Evolutionary conservation across 2,888 invertebrate species (phyloP).

Genomic region (Dascillus cervinus): DNA sequence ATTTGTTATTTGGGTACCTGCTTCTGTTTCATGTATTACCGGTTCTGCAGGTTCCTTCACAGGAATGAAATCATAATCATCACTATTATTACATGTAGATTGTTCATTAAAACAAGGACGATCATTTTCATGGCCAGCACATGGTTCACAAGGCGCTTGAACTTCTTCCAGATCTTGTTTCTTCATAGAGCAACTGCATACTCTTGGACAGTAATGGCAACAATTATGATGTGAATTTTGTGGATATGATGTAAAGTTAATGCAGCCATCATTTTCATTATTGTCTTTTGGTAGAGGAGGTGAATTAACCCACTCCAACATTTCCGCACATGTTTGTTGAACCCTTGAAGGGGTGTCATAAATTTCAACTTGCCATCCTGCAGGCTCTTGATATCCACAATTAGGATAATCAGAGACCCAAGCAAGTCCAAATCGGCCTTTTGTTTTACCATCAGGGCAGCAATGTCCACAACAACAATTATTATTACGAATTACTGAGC

Average conservation of each 20-base stretch:
- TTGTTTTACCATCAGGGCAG: slow-evolving; percentile 15
- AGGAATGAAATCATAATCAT: no score
- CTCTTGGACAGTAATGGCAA: no score
- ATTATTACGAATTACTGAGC: slow-evolving; percentile 1
- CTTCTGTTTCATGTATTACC: no score
- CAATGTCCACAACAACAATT: slow-evolving; percentile 2
- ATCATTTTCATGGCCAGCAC: no score
- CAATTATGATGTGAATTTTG: neutral
- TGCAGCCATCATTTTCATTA: neutral
- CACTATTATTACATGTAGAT: no score
- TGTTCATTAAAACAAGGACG: no score
- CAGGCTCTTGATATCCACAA: slow-evolving; percentile 26
- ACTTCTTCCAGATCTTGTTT: no score
- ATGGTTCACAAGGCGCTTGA: no score
- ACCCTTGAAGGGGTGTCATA: slow-evolving; percentile 34
- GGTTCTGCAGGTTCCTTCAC: no score
- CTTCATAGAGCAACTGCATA: no score
- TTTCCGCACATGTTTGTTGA: slow-evolving; percentile 30
- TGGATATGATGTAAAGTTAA: neutral
- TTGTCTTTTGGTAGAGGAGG: slow-evolving; percentile 6
- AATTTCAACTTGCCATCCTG: slow-evolving; percentile 38
- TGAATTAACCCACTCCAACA: slow-evolving; percentile 32
- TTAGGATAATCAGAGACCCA: slow-evolving; percentile 32
- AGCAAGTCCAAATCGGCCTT: slow-evolving; percentile 36
- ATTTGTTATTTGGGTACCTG: no score